Evolutionary conservation across 1,140 invertebrate genomes (phyloP), one percentile per base, ranked within the genome.

Genomic region (Harpegnathos saltator): DNA sequence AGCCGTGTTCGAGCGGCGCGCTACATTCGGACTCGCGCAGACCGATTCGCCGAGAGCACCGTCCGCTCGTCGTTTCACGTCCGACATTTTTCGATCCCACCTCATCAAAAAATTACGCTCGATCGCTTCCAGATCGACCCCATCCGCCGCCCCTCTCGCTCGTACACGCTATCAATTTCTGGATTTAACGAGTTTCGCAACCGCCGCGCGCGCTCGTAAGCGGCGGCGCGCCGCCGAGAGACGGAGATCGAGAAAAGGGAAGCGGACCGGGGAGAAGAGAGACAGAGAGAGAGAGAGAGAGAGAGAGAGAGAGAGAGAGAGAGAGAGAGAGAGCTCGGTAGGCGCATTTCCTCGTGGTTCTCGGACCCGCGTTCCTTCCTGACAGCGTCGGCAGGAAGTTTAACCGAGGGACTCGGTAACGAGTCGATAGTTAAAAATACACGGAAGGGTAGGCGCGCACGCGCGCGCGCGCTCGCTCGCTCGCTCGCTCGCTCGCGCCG

Each of bases 301-400:
- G 33, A 33, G 33, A 33, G 33, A n/a, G n/a, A n/a, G n/a, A n/a
- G n/a, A 62, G 2, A 71, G 84, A 82, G 77, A 80, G 50, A 84
- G 82, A 82, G 33, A 33, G 33, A 33, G 2, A 33, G 33, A 33
- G 38, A 44, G 38, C 38, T 61, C 33, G 22, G 44, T 72, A 81
- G 58, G 68, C 82, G 84, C 77, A 58, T 84, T 86, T 84, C 88
- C 69, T 65, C 54, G 75, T 83, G 84, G 83, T 54, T 84, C 84
- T 72, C 78, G 73, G n/a, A 54, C 62, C 56, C 50, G 62, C 68
- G 61, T 59, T 82, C 82, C 82, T 90, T 87, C 82, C 87, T 89
- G 89, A 86, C 82, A 82, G 72, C 56, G 54, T 61, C 62, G 90
- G 84, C 90, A 91, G 91, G 91, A 91, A 91, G 91, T 91, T 91